Base-by-base conservation (phyloP, 1,140 invertebrate genomes). In the Euborellia annulipes region DNA sequence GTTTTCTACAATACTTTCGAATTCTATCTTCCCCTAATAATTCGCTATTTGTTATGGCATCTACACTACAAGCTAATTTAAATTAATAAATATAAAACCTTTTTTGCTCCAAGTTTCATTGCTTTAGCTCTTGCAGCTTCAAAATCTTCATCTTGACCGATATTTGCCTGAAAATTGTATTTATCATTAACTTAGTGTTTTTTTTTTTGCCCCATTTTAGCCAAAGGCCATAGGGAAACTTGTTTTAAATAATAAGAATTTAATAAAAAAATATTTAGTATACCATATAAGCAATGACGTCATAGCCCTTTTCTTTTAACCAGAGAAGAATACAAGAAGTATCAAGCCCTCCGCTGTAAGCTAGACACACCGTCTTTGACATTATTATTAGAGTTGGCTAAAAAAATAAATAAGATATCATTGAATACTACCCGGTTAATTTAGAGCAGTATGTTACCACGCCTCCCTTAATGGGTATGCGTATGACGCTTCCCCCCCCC, bases 271-370 rank as follows among this genome's bases (percentile, higher is more conserved):
- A 20, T 18, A 3, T 2, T 9, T n/a, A n/a, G n/a, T n/a, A n/a
- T 56, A 70, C 68, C 71, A 86, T 69, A 57, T 82, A 86, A 43
- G 80, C 82, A 13, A 87, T 70, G 1, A 89, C 83, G 51, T 83
- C 71, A 57, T 77, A 87, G 30, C 77, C 72, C 57, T 85, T 72
- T 55, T 88, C 79, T 44, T 76, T 69, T 32, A 88, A 65, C 84
- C 85, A 88, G 60, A 82, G 79, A n/a, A 89, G 63, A 49, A 88
- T 87, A 56, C 82, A 86, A 42, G 84, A 87, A 0, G 84, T 89
- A 57, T 89, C 85, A 49, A 89, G 63, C n/a, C 85, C 85, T 17
- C 85, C 84, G 32, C 82, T 87, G 61, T 89, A 89, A 16, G 85
- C 84, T 43, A 88, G 63, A 50, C 88, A 62, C 16, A 84, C 75